phyloP scores from a whole-genome alignment of 2,113 vertebrate species.

The Aplodontia rufa region DNA sequence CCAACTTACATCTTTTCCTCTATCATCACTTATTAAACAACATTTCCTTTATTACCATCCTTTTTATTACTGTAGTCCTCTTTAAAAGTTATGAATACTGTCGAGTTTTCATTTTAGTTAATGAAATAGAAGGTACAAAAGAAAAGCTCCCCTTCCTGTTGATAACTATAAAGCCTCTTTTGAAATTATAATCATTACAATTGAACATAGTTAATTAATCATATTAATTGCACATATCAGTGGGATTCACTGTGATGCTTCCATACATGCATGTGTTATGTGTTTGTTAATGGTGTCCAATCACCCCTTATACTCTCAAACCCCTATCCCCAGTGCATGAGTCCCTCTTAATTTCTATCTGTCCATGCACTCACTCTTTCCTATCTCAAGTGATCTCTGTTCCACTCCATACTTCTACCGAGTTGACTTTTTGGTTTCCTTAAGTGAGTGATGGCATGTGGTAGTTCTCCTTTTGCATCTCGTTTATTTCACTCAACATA shows the following conservation, averaged over 20 bases:
- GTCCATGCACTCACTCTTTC: neutral
- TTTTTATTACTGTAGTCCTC: neutral
- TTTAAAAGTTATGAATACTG: neutral
- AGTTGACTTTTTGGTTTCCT: neutral
- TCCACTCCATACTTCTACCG: neutral
- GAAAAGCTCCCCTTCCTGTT: neutral
- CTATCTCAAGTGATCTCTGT: neutral
- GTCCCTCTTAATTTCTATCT: neutral
- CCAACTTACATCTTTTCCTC: neutral
- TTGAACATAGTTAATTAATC: too few species aligned
- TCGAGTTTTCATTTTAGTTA: slow-evolving; percentile 4
- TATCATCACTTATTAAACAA: neutral
- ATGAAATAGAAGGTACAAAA: neutral
- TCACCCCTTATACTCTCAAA: neutral
- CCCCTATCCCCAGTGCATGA: neutral
- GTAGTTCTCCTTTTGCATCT: neutral
- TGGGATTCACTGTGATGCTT: neutral
- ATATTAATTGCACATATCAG: too few species aligned
- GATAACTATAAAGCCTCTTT: neutral
- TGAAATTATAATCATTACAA: too few species aligned
- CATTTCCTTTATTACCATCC: neutral
- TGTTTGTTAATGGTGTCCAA: neutral
- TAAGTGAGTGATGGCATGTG: neutral
- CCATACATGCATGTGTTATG: neutral
- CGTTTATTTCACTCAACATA: neutral